Evolutionary conservation across 2,797 vertebrate species (phyloP).

Genomic region (Scolopax rusticola): DNA sequence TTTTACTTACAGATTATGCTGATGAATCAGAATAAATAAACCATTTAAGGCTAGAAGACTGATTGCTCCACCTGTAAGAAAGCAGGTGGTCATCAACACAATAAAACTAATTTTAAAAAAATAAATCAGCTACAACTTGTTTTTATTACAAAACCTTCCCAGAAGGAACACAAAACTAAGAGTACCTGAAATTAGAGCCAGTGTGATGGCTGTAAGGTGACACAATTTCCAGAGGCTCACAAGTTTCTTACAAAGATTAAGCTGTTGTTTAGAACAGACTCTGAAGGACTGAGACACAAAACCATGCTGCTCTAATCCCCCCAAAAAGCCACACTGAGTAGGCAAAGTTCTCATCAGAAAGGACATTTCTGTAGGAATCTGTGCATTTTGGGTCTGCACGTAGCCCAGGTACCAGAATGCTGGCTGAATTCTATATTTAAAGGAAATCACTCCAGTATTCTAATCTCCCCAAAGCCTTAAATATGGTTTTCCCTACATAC

Average conservation of each 20-base stretch:
- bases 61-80: slow-evolving; percentile 90
- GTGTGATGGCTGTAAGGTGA: neutral
- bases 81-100: neutral
- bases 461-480: neutral
- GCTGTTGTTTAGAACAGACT: neutral
- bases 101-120: neutral
- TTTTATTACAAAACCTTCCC: neutral
- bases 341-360: neutral
- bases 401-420: neutral
- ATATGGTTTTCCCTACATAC: neutral
- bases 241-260: neutral
- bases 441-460: neutral
- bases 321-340: neutral
- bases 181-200: neutral
- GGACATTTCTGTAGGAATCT: neutral
- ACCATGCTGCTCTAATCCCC: neutral
- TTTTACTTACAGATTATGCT: slow-evolving; percentile 95
- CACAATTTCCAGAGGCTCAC: neutral
- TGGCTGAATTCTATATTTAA: neutral
- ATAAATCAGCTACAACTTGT: neutral
- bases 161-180: neutral
- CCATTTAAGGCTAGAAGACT: slow-evolving; percentile 95
- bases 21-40: slow-evolving; percentile 93
- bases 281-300: neutral
- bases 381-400: neutral